Evolutionary conservation across 2,113 vertebrate genomes (phyloP).

Genomic region (Haemorhous mexicanus): DNA sequence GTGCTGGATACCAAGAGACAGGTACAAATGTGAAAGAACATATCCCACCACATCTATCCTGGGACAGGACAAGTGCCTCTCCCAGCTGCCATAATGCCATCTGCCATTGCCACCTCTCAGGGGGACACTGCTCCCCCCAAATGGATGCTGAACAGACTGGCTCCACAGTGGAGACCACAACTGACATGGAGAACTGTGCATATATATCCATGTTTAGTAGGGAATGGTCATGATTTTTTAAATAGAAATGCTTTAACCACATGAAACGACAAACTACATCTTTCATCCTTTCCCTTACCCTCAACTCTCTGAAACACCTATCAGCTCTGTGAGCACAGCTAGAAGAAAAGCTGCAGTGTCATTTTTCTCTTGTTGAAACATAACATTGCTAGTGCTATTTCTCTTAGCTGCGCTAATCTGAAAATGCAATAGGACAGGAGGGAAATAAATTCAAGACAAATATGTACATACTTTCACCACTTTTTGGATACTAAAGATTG

Average conservation of each 20-base stretch:
- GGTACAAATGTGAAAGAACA: neutral
- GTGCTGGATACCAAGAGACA: neutral
- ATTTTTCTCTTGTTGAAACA: neutral
- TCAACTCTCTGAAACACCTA: neutral
- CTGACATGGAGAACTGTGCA: neutral
- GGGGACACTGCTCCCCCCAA: neutral
- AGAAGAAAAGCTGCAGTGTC: neutral
- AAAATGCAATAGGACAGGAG: neutral
- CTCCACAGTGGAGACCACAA: neutral
- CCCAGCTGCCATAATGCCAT: neutral
- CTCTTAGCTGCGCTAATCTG: neutral
- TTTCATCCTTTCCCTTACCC: neutral
- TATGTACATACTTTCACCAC: neutral
- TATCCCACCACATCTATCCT: neutral
- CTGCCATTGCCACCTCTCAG: neutral
- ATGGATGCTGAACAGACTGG: neutral
- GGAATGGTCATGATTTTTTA: neutral
- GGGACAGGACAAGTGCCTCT: neutral
- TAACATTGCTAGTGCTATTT: neutral
- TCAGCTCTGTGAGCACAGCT: neutral
- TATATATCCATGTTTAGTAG: neutral
- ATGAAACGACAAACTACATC: neutral
- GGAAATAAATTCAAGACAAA: neutral
- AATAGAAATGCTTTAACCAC: neutral
- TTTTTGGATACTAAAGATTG: neutral